Evolutionary conservation across 1,140 invertebrate genomes (phyloP), one percentile per base, ranked within the genome.

Genomic region (Drosophila ambigua): DNA sequence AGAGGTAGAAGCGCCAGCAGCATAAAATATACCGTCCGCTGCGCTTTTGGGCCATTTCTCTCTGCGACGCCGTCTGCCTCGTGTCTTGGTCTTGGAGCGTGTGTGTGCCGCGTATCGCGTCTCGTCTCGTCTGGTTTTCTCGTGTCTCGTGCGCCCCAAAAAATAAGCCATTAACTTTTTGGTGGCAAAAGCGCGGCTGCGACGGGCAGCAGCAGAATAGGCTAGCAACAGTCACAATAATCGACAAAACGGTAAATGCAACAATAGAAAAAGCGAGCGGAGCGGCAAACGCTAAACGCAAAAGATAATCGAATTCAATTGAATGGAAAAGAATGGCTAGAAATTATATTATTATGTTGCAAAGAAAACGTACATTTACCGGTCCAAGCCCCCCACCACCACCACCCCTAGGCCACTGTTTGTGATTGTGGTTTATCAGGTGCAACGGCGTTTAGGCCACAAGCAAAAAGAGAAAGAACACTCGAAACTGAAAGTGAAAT

Each of bases 31-130:
- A 87, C 60, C 64, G 61, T 63, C 48, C 53, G 63, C 51, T 48
- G 57, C 63, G 79, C 75, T 77, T 77, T 65, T 88, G 63, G 83
- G 84, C 77, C 84, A 88, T 90, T 88, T 79, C 79, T 77, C 72
- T 79, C 57, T 76, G 84, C 69, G 79, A 79, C 79, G 83, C 72
- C 51, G 73, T 31, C 39, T 28, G 51, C 57, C 28, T 43, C 64
- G 71, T 54, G 45, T 68, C 55, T 62, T 65, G 46, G 11, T 31
- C 31, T 31, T 2, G 11, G 2, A 39, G 35, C 35, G 35, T 39
- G 35, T 39, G 35, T 39, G 35, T 39, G 11, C 44, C 28, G 35
- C 16, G 28, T 16, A 2, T 8, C 26, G 23, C 28, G 59, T 59
- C 6, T 16, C 28, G 59, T 59, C 6, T 16, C 31, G 31, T 64